These are phyloP conservation scores for Aldrovandia affinis DNA, from an alignment of 2,797 vertebrate species.

Conservation along the genomic window DNA sequence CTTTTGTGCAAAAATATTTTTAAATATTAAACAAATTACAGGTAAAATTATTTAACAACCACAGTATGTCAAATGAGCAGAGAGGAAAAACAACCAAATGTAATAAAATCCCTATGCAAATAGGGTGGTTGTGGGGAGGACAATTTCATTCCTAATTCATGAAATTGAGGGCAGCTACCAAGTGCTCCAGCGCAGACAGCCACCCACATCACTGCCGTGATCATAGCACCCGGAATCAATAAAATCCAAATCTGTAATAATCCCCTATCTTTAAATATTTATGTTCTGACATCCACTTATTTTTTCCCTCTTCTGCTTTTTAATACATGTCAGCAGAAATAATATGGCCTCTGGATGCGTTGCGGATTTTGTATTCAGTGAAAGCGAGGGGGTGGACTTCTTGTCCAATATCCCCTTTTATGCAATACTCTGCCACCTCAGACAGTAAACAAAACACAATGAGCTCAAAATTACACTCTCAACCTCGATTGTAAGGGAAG, in stretches of 20 bases:
- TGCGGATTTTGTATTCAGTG: constrained; percentile 43
- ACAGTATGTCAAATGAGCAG: background rate
- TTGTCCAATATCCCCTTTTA: constrained; percentile 37
- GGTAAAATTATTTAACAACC: background rate
- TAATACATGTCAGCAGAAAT: constrained; percentile 65
- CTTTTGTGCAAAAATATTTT: background rate
- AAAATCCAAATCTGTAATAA: constrained; percentile 59
- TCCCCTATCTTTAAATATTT: constrained; percentile 65
- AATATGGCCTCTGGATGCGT: constrained; percentile 50
- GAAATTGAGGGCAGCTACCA: background rate
- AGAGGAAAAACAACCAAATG: background rate
- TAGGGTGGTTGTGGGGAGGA: background rate
- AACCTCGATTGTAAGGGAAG: background rate
- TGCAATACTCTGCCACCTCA: constrained; percentile 20
- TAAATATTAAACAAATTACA: background rate
- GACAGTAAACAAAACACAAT: constrained; percentile 38
- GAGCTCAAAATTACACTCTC: background rate
- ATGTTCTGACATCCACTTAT: constrained; percentile 50
- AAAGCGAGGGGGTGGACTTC: constrained; percentile 46
- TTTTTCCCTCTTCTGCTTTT: constrained; percentile 32
- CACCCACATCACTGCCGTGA: constrained; percentile 42
- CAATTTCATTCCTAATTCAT: background rate
- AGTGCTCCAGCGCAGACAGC: background rate
- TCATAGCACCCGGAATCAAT: constrained; percentile 47
- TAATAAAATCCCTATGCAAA: background rate